phyloP scores from a whole-genome alignment of 2,888 invertebrate species.

The Lampropteryx suffumata region DNA sequence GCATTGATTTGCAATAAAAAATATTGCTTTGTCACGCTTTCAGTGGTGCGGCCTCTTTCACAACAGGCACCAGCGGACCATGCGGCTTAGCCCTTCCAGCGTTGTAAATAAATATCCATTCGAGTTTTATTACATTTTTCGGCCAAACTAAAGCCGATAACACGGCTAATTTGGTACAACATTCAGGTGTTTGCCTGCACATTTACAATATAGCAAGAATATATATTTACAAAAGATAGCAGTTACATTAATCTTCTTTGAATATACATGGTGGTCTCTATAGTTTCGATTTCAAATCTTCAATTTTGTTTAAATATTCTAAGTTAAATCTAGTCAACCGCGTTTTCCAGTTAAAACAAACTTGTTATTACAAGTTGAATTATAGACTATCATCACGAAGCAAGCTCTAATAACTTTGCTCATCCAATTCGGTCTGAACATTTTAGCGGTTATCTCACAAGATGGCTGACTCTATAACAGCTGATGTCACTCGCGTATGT shows the following conservation, averaged over 20 bases:
- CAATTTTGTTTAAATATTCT: no score
- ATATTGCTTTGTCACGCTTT: conserved; percentile 68
- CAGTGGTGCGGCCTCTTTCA: conserved; percentile 56
- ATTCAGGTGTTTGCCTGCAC: conserved; percentile 1
- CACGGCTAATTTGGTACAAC: conserved; percentile 6
- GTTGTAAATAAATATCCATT: conserved; percentile 41
- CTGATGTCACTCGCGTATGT: conserved; percentile 61
- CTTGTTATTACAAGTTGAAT: conserved; percentile 21
- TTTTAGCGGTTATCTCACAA: conserved; percentile 33
- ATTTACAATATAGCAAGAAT: no score
- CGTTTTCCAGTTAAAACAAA: conserved; percentile 25
- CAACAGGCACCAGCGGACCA: conserved; percentile 42
- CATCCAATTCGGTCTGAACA: conserved; percentile 31
- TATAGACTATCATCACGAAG: conserved; percentile 19
- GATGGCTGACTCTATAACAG: conserved; percentile 42
- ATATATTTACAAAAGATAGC: no score
- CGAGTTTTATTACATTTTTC: conserved; percentile 36
- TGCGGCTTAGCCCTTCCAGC: conserved; percentile 41
- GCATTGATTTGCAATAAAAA: conserved; percentile 72
- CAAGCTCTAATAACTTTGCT: conserved; percentile 27
- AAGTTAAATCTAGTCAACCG: neutral
- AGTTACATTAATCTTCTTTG: no score
- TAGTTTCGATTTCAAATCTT: no score
- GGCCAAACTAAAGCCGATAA: conserved; percentile 14
- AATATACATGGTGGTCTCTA: no score